Evolutionary conservation across 64 coral and sea anemone genomes (phyloP), one percentile per base, ranked within the genome.

Genomic region (Exaiptasia diaphana): DNA sequence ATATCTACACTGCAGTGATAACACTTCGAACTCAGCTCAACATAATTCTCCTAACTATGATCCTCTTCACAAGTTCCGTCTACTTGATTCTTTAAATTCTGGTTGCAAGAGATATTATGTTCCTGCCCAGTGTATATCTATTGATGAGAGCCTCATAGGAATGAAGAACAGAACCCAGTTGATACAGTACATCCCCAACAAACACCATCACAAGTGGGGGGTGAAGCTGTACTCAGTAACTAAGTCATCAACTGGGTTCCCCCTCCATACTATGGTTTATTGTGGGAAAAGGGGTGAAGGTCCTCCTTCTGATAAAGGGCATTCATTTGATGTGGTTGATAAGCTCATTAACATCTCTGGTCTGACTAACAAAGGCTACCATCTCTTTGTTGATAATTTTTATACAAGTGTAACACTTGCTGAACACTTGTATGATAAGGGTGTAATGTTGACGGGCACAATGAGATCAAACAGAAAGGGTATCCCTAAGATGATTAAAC

Each of bases 81-180:
- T 67, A 29, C 35, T 67, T 4, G 63, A 67, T 31, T 1, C 27
- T 17, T 38, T 67, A 17, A 67, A 36, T 30, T 29, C 1, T 35
- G 26, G 4, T 2, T 67, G 63, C 34, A 67, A 67, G 15, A 27
- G 29, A 36, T 36, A 65, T 28, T 65, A 78, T 12, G 10, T 48
- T 20, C 82, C 69, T 44, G 33, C 23, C 5, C 55, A 75, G 64
- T 46, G 60, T 11, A 85, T 85, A 18, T 85, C 82, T 36, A 85
- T 64, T 20, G 54, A 77, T 76, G 83, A 86, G 53, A 67, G 72
- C 33, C 38, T 49, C 6, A 46, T 74, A 44, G 70, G 70, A 18
- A 74, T 46, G 21, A 74, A 41, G 23, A 74, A 74, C 38, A 37
- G n/a, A 61, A 59, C 38, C 12, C 26, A 79, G 24, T 32, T 79